phyloP scores from a whole-genome alignment of 2,113 vertebrate genomes.

The Rattus rattus region DNA sequence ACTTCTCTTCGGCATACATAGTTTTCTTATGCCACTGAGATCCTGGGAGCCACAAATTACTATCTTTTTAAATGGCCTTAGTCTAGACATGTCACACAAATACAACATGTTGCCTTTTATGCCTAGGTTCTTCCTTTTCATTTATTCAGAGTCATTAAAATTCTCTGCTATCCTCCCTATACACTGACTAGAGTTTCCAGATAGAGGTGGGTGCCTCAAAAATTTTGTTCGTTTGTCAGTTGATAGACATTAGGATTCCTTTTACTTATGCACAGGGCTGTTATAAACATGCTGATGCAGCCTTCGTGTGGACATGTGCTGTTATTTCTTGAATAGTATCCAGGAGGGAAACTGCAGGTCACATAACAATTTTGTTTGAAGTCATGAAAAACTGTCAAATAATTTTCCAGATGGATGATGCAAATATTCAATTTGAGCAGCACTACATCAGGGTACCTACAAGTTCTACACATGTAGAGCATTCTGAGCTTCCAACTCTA shows the following conservation, averaged over 20 bases:
- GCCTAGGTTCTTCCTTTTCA: background rate
- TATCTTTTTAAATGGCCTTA: background rate
- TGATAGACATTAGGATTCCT: background rate
- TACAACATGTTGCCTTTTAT: background rate
- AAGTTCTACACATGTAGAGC: background rate
- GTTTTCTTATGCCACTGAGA: background rate
- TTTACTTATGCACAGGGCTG: background rate
- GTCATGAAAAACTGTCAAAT: background rate
- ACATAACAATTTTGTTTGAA: background rate
- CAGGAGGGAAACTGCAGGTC: background rate
- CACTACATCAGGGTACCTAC: background rate
- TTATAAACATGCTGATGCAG: background rate
- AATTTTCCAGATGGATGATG: background rate
- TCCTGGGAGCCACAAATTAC: background rate
- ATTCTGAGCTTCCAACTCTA: background rate
- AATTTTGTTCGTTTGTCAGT: background rate
- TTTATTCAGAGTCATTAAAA: background rate
- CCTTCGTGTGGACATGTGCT: background rate
- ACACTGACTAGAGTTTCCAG: background rate
- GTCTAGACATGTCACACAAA: background rate
- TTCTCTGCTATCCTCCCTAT: background rate
- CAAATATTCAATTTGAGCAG: background rate
- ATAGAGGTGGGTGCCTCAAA: background rate
- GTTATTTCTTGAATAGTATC: background rate
- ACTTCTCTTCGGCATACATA: too few relatives aligned